Evolutionary conservation across 2,888 invertebrate genomes (phyloP).

Genomic region (Nipponacmea schrenckii): DNA sequence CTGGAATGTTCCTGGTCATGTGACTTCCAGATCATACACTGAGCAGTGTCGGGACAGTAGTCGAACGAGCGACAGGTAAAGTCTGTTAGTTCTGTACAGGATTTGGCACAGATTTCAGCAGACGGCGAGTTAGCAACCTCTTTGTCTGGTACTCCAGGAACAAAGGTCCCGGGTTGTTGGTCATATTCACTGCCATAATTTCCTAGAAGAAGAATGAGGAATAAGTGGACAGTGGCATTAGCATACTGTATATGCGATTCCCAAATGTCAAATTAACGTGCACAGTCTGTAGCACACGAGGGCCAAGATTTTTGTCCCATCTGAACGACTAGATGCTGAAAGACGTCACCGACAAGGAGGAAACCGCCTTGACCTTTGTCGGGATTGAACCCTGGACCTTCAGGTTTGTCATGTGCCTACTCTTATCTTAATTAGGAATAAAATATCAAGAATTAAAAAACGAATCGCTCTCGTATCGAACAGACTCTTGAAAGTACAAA

Average conservation of each 20-base stretch:
- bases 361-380: too few species aligned
- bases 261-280: too few species aligned
- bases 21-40: background rate
- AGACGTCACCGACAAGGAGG: too few species aligned
- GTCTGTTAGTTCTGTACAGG: background rate
- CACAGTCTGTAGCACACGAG: too few species aligned
- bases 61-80: constrained; percentile 14
- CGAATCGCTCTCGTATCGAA: too few species aligned
- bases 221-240: too few species aligned
- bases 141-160: background rate
- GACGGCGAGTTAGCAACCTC: background rate
- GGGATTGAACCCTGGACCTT: too few species aligned
- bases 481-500: too few species aligned
- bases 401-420: too few species aligned
- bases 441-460: background rate
- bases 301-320: too few species aligned
- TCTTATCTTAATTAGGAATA: background rate
- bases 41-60: constrained; percentile 9
- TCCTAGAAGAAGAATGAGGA: background rate
- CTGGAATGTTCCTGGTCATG: background rate
- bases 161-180: background rate
- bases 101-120: background rate
- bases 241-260: too few species aligned
- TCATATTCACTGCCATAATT: background rate
- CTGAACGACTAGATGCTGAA: too few species aligned